Evolutionary conservation across 1,140 invertebrate species (phyloP), one percentile per base, ranked within the genome.

Genomic region (Lepidotrigona ventralis): DNA sequence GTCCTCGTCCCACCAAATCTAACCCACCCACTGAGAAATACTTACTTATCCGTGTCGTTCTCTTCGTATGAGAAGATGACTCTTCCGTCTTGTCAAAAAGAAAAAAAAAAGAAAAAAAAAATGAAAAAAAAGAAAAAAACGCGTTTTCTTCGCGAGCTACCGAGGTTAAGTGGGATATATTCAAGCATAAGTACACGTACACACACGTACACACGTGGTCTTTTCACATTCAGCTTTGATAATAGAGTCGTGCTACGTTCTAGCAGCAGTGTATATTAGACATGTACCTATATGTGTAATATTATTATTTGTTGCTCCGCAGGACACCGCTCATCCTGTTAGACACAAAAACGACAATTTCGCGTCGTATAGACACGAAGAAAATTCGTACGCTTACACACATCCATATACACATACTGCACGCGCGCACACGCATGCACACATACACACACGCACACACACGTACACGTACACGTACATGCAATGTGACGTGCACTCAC

Each of bases 81-180:
- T 87, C 88, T 91, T 91, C 83, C 86, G 88, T 87, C 85, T 85
- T 75, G 73, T 60, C 60, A 11, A 53, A 53, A 15, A 53, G 14
- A 53, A 15, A 53, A 53, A 53, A 53, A 53, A 53, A 53, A 14
- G 12, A 26, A 53, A 53, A 53, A 53, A 53, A 15, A 53, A 53
- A 53, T 0, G 15, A 53, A 53, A 14, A 19, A 54, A 53, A 14
- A 53, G 11, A 53, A 53, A 53, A 53, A 14, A 19, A 54, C 77
- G 79, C 85, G 85, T 83, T 86, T 69, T 85, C 79, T 84, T 76
- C n/a, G 60, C n/a, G 51, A 63, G n/a, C n/a, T 74, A 51, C 8
- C 33, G 19, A n/a, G n/a, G 5, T 76, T 54, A 29, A 68, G 9
- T 23, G 26, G 33, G 58, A 68, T 8, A 53, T 2, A 56, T 14